phyloP scores from a whole-genome alignment of 2,888 invertebrate species.

The Omphaloscelis lunosa region DNA sequence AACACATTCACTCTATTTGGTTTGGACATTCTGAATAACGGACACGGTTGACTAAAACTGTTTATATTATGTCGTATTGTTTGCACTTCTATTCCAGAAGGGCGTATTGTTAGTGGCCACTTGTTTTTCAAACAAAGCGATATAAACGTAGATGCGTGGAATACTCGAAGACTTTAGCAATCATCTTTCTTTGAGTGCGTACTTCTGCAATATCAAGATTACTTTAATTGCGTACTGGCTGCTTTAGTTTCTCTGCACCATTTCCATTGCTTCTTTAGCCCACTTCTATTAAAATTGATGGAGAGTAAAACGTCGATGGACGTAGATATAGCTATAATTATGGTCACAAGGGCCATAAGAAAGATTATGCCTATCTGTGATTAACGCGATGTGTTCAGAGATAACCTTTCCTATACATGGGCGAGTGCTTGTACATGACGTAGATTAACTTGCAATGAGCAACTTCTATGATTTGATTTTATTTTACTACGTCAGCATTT shows the following conservation, averaged over 20 bases:
- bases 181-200: conserved; percentile 23
- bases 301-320: conserved; percentile 5
- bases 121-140: conserved; percentile 34
- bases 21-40: conserved; percentile 42
- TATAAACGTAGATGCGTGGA: conserved; percentile 19
- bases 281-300: conserved; percentile 13
- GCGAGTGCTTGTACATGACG: conserved; percentile 4
- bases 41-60: conserved; percentile 41
- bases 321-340: not conserved
- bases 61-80: conserved; percentile 45
- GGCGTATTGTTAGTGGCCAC: conserved; percentile 11
- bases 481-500: conserved; percentile 31
- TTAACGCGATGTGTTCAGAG: conserved; percentile 32
- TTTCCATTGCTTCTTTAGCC: conserved; percentile 18
- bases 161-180: conserved; percentile 24
- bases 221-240: conserved; percentile 31
- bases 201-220: conserved; percentile 45
- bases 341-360: conserved; percentile 21
- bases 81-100: conserved; percentile 20
- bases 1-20: conserved; percentile 30
- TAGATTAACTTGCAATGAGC: conserved; percentile 20
- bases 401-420: conserved; percentile 47
- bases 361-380: conserved; percentile 34
- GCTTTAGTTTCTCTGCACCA: conserved; percentile 1
- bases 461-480: conserved; percentile 10